phyloP scores from a whole-genome alignment of 2,797 vertebrate genomes.

The Paedocypris micromegethes region DNA sequence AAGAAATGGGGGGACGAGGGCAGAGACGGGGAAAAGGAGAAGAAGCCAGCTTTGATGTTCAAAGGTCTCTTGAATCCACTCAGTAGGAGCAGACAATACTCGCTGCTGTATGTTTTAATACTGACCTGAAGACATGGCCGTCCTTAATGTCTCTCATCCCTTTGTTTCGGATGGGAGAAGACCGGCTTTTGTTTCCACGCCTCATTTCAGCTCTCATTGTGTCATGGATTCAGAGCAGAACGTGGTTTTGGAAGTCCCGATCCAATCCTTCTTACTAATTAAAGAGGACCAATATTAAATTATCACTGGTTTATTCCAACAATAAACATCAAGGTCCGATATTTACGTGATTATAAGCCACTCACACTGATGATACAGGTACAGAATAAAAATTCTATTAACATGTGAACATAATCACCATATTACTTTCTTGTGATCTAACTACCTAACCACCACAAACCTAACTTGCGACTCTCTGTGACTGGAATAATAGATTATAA shows the following conservation, averaged over 20 bases:
- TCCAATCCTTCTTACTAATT: constrained; percentile 12
- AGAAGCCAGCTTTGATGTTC: constrained; percentile 32
- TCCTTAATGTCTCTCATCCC: constrained; percentile 9
- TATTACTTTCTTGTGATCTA: too few relatives aligned
- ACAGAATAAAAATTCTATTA: background rate
- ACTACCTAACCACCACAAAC: too few relatives aligned
- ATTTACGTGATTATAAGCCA: too few relatives aligned
- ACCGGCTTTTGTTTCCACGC: background rate
- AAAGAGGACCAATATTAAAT: constrained; percentile 12
- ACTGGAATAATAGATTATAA: too few relatives aligned
- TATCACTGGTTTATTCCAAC: constrained; percentile 15
- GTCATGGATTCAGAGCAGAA: background rate
- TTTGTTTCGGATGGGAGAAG: constrained; percentile 7
- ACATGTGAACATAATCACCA: background rate
- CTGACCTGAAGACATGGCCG: constrained; percentile 16
- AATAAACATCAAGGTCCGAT: background rate
- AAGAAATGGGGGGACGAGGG: background rate
- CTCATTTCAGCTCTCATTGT: constrained; percentile 1
- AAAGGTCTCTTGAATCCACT: constrained; percentile 32
- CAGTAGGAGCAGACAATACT: constrained; percentile 29
- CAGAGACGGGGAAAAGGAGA: constrained; percentile 18
- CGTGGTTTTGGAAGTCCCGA: background rate
- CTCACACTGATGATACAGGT: too few relatives aligned
- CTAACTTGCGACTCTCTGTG: too few relatives aligned
- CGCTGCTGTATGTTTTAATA: constrained; percentile 23